These are phyloP conservation scores for Colostygia pectinataria DNA, from an alignment of 2,888 invertebrate genomes.

Conservation along the genomic window DNA sequence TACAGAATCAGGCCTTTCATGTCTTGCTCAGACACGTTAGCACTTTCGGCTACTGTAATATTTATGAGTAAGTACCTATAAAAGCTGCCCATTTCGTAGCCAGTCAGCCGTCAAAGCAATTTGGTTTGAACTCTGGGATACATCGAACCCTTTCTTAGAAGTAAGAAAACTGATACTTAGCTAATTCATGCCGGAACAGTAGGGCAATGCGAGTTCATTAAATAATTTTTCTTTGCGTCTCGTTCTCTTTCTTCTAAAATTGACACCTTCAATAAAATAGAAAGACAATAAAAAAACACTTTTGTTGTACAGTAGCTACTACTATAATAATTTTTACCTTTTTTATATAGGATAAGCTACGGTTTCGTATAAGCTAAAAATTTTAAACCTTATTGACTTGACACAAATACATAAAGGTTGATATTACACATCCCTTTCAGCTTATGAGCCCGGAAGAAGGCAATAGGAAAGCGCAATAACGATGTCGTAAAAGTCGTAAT, in stretches of 20 bases:
- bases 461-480: not conserved
- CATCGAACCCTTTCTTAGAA: slow-evolving; percentile 22
- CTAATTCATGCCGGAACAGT: not conserved
- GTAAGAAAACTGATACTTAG: slow-evolving; percentile 11
- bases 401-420: not conserved
- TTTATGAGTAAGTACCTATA: slow-evolving; percentile 26
- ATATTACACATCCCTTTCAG: not conserved
- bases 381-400: too few relatives aligned
- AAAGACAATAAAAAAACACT: too few relatives aligned
- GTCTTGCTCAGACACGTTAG: slow-evolving; percentile 12
- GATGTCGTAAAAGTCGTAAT: slow-evolving; percentile 4
- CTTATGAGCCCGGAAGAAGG: not conserved
- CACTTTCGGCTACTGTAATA: slow-evolving; percentile 29
- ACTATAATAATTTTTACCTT: too few relatives aligned
- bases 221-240: too few relatives aligned
- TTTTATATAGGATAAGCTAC: too few relatives aligned
- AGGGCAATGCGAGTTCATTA: too few relatives aligned
- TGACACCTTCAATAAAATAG: too few relatives aligned
- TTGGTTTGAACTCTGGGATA: slow-evolving; percentile 16
- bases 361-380: too few relatives aligned
- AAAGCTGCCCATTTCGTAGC: slow-evolving; percentile 22
- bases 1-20: slow-evolving; percentile 9
- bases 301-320: too few relatives aligned
- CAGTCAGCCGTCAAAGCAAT: slow-evolving; percentile 37
- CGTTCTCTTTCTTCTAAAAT: too few relatives aligned